A percentile compares a stretch with the other conserved stretches of the same genome.
phyloP scores from a whole-genome alignment of 2,113 vertebrate genomes.

The Thamnaconus septentrionalis region DNA sequence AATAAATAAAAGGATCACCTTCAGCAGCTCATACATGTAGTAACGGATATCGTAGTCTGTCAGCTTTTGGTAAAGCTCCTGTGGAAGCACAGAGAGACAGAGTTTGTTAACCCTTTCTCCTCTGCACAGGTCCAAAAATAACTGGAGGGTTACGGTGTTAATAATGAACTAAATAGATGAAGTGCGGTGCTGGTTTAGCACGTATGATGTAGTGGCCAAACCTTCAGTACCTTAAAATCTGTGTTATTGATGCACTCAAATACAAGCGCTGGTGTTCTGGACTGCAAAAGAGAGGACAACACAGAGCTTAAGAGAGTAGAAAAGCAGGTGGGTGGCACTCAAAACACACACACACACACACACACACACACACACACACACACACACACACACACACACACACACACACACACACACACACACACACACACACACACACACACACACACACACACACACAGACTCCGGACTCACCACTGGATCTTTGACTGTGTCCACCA shows the following conservation, averaged over 20 bases:
- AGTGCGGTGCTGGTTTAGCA: conserved; percentile 28
- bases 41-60: conserved; percentile 98
- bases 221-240: conserved; percentile 92
- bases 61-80: conserved; percentile 99
- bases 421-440: background rate
- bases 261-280: conserved; percentile 97
- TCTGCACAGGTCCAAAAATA: background rate
- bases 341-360: background rate
- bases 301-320: conserved; percentile 46
- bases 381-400: background rate
- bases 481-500: conserved; percentile 98
- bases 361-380: background rate
- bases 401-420: background rate
- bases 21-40: conserved; percentile 99
- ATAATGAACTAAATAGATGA: conserved; percentile 35
- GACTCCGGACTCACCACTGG: conserved; percentile 86
- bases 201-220: conserved; percentile 34
- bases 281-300: conserved; percentile 80
- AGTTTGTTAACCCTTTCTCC: no score
- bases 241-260: conserved; percentile 99
- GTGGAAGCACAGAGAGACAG: conserved; percentile 44
- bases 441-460: conserved; percentile 21
- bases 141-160: conserved; percentile 33
- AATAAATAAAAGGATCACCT: conserved; percentile 79
- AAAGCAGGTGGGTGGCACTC: conserved; percentile 2